Base-by-base conservation (phyloP, 92 coral and sea anemone genomes). In the Anthopleura xanthogrammica region DNA sequence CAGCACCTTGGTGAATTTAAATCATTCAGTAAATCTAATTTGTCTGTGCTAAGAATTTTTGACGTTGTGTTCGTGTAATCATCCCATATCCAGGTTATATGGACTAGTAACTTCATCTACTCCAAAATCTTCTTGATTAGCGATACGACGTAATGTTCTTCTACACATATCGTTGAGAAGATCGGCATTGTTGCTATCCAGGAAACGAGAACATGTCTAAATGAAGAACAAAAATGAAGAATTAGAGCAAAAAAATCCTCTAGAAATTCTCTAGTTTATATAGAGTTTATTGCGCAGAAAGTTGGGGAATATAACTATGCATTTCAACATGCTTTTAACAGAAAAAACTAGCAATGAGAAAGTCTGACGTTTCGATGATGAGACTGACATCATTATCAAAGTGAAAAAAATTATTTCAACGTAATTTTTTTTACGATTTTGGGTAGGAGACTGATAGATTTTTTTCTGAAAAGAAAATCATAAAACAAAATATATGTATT, bases 131-230 rank as follows among this genome's bases (percentile, higher is more conserved):
- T 91, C 93, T 83, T 91, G 93, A 58, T 89, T 79, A 79, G 95
- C 97, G 79, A 89, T 82, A 80, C 90, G 90, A n/a, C 95, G 95
- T 62, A 93, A 80, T 20, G 97, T 86, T 85, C 87, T 86, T 54
- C 94, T 92, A 48, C 94, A 87, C 52, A 93, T 84, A 54, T 93
- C 97, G 46, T 87, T 90, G 43, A 93, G 87, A 66, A 87, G 84
- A 57, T 93, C 97, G 0, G 93, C 90, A 3, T 89, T 87, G 72
- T 80, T 83, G 64, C 87, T 85, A 83, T 93, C 97, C 83, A 93
- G 80, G 55, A 91, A 85, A 46, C 93, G 90, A 66, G 87, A 85
- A 65, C 97, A 91, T 2, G 90, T 73, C 97, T 93, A 83, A 29
- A 79, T 77, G 57, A 23, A 72, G 48, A 65, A 56, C 60, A 16